Base-by-base conservation (phyloP, 2,797 vertebrate species). In the Neomorphus geoffroyi region DNA sequence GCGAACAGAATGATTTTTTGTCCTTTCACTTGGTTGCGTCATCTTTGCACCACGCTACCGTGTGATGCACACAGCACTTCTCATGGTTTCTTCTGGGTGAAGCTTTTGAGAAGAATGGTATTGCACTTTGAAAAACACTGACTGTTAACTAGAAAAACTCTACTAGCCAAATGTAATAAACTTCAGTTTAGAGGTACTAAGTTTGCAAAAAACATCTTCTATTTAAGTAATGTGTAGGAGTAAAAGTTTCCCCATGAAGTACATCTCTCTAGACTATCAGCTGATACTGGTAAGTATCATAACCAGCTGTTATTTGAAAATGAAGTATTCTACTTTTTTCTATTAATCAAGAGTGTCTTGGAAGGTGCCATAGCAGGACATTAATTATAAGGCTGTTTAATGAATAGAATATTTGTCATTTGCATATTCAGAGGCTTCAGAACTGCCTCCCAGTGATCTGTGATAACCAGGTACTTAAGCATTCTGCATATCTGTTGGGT, bases 281-380 rank as follows among this genome's bases (percentile, higher is more conserved):
- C 77, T 80, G 88, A 73, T 88, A 18, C 43, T 75, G 71, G 28
- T 83, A 51, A 72, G 83, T 79, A 62, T 70, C 57, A 43, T 39
- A 94, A 79, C n/a, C 86, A 95, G 93, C 93, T 96, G 70, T 86
- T 94, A 70, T 30, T 92, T 84, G 80, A 90, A 27, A 16, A 21
- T 18, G 30, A 94, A 86, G 16, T 70, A 23, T 48, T 90, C 72
- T 66, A 32, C 28, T 88, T 88, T 58, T 80, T 92, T 72, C 54
- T 81, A 7, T 84, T 84, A 86, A 88, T 90, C 77, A 81, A 19
- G 39, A 86, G 21, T 50, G 18, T 84, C 73, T 88, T 70, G 35
- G 51, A 94, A 90, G 74, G 33, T 92, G 43, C 51, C 26, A 30
- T 66, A 72, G 23, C 28, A 86, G 43, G 39, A n/a, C 26, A 30